phyloP scores from a whole-genome alignment of 1,140 invertebrate species.

The Phenacoccus solenopsis region DNA sequence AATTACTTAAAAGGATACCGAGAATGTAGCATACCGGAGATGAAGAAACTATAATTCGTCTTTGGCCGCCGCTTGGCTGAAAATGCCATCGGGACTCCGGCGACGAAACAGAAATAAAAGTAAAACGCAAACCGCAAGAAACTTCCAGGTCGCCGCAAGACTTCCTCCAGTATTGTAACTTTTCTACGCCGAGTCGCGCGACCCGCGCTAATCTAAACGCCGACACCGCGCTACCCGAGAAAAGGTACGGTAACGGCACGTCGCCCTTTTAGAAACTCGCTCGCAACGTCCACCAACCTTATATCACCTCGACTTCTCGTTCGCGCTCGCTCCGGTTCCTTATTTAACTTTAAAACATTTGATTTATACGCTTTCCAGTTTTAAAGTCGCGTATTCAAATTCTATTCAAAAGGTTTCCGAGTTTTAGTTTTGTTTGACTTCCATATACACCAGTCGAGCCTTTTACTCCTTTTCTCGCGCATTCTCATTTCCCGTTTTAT shows the following conservation, averaged over 20 bases:
- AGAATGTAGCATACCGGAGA: constrained; percentile 8
- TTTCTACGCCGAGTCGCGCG: neutral
- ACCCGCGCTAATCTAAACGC: neutral
- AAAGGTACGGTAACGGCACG: neutral
- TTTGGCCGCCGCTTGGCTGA: neutral
- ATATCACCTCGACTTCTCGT: constrained; percentile 5
- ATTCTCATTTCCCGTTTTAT: neutral
- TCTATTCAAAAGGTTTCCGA: constrained; percentile 16
- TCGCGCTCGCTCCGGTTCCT: neutral
- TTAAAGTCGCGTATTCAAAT: constrained; percentile 5
- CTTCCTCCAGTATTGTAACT: neutral
- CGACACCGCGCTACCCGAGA: too few relatives aligned
- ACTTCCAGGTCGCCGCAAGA: constrained; percentile 13
- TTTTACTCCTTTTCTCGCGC: constrained; percentile 1
- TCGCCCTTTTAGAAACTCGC: neutral
- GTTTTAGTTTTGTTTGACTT: constrained; percentile 16
- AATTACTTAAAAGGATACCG: constrained; percentile 12
- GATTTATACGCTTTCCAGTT: constrained; percentile 12
- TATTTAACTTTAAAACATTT: constrained; percentile 16
- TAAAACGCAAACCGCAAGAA: constrained; percentile 7
- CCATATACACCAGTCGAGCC: neutral
- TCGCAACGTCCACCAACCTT: neutral
- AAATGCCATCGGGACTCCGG: constrained; percentile 11
- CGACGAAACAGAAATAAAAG: constrained; percentile 4
- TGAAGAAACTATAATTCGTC: constrained; percentile 16